phyloP scores from a whole-genome alignment of 2,797 vertebrate species.

The Selene dorsalis region DNA sequence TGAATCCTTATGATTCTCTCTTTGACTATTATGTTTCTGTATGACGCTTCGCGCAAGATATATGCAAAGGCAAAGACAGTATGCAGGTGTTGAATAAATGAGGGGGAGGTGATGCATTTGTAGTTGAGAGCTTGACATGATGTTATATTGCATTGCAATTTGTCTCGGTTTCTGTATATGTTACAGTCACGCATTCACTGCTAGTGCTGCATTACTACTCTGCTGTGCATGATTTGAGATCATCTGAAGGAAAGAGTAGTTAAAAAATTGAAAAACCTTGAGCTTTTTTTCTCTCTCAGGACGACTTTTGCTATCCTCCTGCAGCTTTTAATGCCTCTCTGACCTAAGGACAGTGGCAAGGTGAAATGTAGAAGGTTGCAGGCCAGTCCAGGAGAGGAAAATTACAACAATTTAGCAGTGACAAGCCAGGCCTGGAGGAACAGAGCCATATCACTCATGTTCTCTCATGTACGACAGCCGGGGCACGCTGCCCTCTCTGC shows the following conservation, averaged over 20 bases:
- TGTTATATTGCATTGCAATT: constrained; percentile 6
- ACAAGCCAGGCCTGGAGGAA: constrained; percentile 65
- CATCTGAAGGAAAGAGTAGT: not conserved
- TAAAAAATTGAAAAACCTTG: not conserved
- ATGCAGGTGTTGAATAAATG: constrained; percentile 32
- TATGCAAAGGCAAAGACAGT: not conserved
- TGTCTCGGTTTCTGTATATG: constrained; percentile 4
- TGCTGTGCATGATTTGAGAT: not conserved
- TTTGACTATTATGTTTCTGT: constrained; percentile 23
- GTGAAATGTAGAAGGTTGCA: constrained; percentile 61
- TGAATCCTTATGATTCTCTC: constrained; percentile 35
- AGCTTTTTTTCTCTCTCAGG: not conserved
- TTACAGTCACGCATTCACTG: not conserved
- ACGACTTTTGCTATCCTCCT: not conserved
- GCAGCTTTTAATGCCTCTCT: constrained; percentile 34
- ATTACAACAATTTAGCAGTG: constrained; percentile 73
- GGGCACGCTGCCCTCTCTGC: constrained; percentile 53
- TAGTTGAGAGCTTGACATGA: constrained; percentile 8
- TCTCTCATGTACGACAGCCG: constrained; percentile 64
- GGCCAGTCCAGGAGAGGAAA: constrained; percentile 57
- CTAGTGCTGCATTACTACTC: not conserved
- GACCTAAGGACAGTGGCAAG: constrained; percentile 54
- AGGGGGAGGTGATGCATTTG: not conserved
- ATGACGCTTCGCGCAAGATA: constrained; percentile 19
- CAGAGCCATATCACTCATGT: constrained; percentile 69